Evolutionary conservation across 2,797 vertebrate genomes (phyloP).

Genomic region (Lepidocolaptes lacrymiger): DNA sequence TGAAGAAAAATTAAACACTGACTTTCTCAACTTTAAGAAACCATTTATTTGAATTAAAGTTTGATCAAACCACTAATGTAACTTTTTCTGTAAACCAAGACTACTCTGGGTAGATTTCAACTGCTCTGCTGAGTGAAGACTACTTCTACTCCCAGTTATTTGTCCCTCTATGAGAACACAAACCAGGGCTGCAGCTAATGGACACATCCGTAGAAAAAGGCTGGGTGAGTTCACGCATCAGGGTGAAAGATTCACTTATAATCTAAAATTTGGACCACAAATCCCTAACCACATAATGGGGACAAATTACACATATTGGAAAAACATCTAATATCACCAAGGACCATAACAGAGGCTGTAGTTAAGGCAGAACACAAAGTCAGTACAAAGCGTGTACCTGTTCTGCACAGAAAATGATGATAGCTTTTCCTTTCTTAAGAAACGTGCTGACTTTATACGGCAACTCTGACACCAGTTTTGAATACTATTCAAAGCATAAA

Average conservation of each 20-base stretch:
- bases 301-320: accelerated
- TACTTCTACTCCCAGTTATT: background rate
- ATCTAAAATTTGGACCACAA: background rate
- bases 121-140: background rate
- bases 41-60: background rate
- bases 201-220: background rate
- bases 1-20: background rate
- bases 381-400: background rate
- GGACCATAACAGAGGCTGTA: background rate
- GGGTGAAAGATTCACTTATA: background rate
- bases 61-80: background rate
- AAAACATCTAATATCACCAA: background rate
- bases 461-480: background rate
- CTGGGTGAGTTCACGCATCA: background rate
- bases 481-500: background rate
- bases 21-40: background rate
- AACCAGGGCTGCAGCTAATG: background rate
- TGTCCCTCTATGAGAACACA: background rate
- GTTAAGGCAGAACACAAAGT: background rate
- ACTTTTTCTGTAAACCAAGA: background rate
- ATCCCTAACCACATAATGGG: background rate
- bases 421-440: background rate
- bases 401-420: accelerated
- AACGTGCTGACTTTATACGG: background rate
- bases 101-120: background rate